A percentile compares a stretch with the other conserved stretches of the same genome.
These are phyloP conservation scores for Paraescarpia echinospica DNA, from an alignment of 1,140 invertebrate species.

Conservation along the genomic window DNA sequence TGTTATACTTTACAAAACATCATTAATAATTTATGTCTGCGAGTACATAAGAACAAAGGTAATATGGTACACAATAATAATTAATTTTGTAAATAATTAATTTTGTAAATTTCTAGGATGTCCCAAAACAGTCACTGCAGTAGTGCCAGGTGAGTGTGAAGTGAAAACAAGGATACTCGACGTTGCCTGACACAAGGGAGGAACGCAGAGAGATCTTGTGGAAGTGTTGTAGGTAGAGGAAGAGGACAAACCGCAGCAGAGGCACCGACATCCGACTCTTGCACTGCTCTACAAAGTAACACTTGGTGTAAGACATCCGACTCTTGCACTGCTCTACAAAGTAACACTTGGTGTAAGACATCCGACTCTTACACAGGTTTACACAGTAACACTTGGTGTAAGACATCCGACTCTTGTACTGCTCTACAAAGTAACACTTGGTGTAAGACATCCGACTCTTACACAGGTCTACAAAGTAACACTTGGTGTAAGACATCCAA, in stretches of 20 bases:
- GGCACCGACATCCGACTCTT: constrained; percentile 43
- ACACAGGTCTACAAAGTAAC: background rate
- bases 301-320: background rate
- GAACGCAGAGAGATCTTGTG: constrained; percentile 55
- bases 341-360: background rate
- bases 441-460: background rate
- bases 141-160: background rate
- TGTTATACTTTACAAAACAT: too few relatives aligned
- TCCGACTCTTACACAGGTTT: background rate
- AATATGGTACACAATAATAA: too few relatives aligned
- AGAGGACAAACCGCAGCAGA: constrained; percentile 54
- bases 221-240: constrained; percentile 55
- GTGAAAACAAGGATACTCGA: constrained; percentile 53
- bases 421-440: background rate
- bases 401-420: background rate
- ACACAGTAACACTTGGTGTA: background rate
- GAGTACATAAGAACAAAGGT: too few relatives aligned
- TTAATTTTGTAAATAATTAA: too few relatives aligned
- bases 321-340: background rate
- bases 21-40: too few relatives aligned
- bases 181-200: constrained; percentile 51
- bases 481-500: constrained; percentile 28
- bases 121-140: too few relatives aligned
- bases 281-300: constrained; percentile 25
- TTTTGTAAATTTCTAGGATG: too few relatives aligned